A percentile compares a stretch with the other conserved stretches of the same genome.
Conservation (phyloP, 2,888 invertebrate genomes). For the Mycogona germanica region DNA sequence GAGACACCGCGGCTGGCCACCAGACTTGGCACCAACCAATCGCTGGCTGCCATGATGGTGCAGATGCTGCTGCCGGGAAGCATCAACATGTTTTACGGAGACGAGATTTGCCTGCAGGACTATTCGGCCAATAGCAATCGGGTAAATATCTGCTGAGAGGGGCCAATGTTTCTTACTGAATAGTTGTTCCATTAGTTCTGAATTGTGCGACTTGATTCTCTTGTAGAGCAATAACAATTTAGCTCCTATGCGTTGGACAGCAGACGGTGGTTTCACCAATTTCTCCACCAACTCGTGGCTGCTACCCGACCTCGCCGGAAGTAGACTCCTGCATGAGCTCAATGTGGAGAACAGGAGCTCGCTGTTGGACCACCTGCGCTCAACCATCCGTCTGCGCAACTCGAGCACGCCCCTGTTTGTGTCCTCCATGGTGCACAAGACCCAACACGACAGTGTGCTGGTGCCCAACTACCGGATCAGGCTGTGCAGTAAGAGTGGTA, state of each 20-base stretch:
- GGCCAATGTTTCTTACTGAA: too few relatives aligned
- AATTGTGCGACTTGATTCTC: constrained; percentile 25
- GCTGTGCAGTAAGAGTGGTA: constrained; percentile 29
- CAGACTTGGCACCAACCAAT: constrained; percentile 45
- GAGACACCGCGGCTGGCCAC: constrained; percentile 33
- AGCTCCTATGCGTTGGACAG: constrained; percentile 53
- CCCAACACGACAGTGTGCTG: not conserved
- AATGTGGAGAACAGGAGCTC: constrained; percentile 21
- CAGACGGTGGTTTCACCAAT: constrained; percentile 35
- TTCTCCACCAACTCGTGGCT: constrained; percentile 50
- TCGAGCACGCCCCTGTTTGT: constrained; percentile 16
- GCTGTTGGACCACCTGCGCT: constrained; percentile 19
- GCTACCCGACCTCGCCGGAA: constrained; percentile 24
- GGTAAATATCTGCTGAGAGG: constrained; percentile 38
- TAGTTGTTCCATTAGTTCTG: constrained; percentile 14
- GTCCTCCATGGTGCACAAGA: not conserved
- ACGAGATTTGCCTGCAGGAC: constrained; percentile 63
- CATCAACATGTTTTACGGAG: constrained; percentile 78
- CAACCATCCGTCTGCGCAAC: constrained; percentile 19
- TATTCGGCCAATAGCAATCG: constrained; percentile 34
- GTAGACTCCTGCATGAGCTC: too few relatives aligned
- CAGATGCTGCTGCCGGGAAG: constrained; percentile 76
- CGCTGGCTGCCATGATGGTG: constrained; percentile 54
- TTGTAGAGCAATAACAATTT: constrained; percentile 49
- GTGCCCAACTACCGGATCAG: constrained; percentile 21